These are phyloP conservation scores for Takifugu bimaculatus DNA, from an alignment of 2,113 vertebrate species.

Conservation along the genomic window DNA sequence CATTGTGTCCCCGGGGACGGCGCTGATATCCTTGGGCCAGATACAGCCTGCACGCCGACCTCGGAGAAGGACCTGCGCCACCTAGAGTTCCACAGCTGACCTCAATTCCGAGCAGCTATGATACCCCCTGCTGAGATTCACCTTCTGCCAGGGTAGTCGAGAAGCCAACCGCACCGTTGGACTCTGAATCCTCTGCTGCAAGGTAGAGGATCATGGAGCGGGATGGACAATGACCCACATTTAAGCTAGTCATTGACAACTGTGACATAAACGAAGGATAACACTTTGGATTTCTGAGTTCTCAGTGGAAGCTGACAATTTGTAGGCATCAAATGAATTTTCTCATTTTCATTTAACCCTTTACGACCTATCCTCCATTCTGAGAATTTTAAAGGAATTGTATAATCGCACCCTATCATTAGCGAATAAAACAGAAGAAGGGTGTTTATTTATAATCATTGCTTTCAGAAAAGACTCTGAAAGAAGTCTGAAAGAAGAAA, in stretches of 20 bases:
- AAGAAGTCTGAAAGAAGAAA: no score
- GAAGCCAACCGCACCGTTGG: constrained; percentile 9
- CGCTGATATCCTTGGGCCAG: constrained; percentile 69
- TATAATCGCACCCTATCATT: no score
- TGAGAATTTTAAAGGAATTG: no score
- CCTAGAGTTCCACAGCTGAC: constrained; percentile 69
- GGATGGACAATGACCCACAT: constrained; percentile 42
- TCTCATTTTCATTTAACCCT: no score
- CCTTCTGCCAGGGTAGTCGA: constrained; percentile 53
- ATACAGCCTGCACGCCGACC: constrained; percentile 48
- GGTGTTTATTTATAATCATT: no score
- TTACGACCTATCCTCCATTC: no score
- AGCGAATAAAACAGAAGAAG: no score
- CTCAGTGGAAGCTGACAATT: no score
- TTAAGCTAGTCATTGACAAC: constrained; percentile 19
- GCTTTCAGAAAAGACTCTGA: no score
- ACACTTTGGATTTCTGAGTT: no score
- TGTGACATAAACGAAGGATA: constrained; percentile 1
- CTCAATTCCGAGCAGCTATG: constrained; percentile 62
- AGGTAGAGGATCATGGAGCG: constrained; percentile 23
- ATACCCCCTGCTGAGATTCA: constrained; percentile 62
- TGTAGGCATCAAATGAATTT: no score
- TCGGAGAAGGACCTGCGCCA: constrained; percentile 54
- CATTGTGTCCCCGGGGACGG: constrained; percentile 49
- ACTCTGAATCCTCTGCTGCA: constrained; percentile 11